Percentiles rank a stretch among this genome's conserved stretches.
Evolutionary conservation across 2,113 vertebrate species (phyloP).

Genomic region (Cyanistes caeruleus): DNA sequence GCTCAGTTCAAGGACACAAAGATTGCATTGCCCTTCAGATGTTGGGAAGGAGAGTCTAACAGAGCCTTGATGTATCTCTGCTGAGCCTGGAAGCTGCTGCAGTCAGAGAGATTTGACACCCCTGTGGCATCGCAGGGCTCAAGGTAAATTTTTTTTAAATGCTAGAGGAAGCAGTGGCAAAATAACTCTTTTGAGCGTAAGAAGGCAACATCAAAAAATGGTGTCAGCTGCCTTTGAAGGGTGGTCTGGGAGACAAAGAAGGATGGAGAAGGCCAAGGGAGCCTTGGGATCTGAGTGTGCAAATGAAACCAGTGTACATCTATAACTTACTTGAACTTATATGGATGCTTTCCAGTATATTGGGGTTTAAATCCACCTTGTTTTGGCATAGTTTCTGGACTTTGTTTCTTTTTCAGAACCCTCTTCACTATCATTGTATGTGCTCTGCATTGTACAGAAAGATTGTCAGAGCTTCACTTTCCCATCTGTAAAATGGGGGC

Average conservation of each 20-base stretch:
- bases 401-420: neutral
- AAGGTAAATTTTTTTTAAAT: neutral
- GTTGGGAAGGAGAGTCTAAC: neutral
- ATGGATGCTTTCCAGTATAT: neutral
- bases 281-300: neutral
- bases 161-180: neutral
- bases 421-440: neutral
- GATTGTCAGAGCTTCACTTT: neutral
- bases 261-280: neutral
- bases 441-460: neutral
- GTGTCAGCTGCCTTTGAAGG: neutral
- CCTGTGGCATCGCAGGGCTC: neutral
- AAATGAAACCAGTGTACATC: neutral
- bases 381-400: neutral
- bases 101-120: conserved; percentile 46
- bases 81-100: conserved; percentile 34
- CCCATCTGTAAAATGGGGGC: neutral
- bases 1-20: conserved; percentile 21
- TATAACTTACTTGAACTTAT: neutral
- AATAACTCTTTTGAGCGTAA: neutral
- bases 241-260: neutral
- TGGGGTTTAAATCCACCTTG: neutral
- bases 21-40: neutral
- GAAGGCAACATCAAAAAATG: neutral
- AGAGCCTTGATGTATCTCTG: neutral